These are phyloP conservation scores for Liolophura sinensis DNA, from an alignment of 1,140 invertebrate genomes.

Conservation along the genomic window DNA sequence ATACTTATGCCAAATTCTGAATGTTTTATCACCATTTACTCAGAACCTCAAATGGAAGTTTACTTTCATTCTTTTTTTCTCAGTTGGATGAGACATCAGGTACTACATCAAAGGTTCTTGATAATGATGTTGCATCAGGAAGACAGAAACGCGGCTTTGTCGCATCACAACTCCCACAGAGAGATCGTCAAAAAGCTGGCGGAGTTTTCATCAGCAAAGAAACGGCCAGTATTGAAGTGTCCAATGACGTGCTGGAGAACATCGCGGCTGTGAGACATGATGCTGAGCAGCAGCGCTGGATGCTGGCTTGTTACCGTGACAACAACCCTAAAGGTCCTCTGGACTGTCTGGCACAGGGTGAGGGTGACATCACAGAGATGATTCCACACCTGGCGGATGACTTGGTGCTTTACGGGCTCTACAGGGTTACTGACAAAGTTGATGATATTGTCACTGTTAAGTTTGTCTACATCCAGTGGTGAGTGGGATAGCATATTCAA, in stretches of 20 bases:
- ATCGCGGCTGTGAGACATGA: slow-evolving; percentile 35
- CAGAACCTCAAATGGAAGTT: no score
- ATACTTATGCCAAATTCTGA: no score
- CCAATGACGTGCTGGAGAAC: slow-evolving; percentile 31
- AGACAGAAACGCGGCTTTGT: slow-evolving; percentile 49
- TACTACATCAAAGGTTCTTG: slow-evolving; percentile 44
- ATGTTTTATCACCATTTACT: no score
- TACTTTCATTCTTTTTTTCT: not conserved
- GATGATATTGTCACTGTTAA: slow-evolving; percentile 53
- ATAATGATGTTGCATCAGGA: slow-evolving; percentile 22
- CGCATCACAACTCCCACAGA: slow-evolving; percentile 33
- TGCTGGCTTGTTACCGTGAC: slow-evolving; percentile 40
- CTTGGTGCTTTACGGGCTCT: slow-evolving; percentile 47
- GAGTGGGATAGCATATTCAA: slow-evolving; percentile 17
- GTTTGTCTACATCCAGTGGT: slow-evolving; percentile 56
- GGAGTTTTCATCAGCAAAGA: slow-evolving; percentile 22
- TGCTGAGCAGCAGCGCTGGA: slow-evolving; percentile 26
- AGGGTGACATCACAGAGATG: slow-evolving; percentile 39
- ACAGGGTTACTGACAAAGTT: slow-evolving; percentile 41
- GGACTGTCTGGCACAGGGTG: slow-evolving; percentile 26
- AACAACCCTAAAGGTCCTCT: slow-evolving; percentile 45
- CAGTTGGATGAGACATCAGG: slow-evolving; percentile 44
- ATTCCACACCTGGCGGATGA: slow-evolving; percentile 28
- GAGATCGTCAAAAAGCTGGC: slow-evolving; percentile 19
- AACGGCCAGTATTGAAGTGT: slow-evolving; percentile 31